Evolutionary conservation across 2,888 invertebrate species (phyloP).

Genomic region (Magallana nippona): DNA sequence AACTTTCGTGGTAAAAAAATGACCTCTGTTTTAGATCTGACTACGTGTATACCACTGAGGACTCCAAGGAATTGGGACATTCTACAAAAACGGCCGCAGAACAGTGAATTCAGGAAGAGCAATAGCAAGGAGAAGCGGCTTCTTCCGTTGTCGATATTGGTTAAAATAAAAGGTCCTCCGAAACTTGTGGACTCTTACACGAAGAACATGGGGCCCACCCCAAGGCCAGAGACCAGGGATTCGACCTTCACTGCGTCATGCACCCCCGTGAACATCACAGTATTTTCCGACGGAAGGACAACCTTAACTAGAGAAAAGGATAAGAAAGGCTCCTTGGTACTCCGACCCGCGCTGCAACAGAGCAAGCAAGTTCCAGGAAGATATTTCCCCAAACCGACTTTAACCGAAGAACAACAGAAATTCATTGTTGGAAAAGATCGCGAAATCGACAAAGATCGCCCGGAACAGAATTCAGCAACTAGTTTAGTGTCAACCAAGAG

Average conservation of each 20-base stretch:
- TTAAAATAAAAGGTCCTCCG: slow-evolving; percentile 51
- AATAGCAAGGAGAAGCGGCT: slow-evolving; percentile 37
- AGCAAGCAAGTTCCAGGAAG: slow-evolving; percentile 49
- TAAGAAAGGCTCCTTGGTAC: slow-evolving; percentile 28
- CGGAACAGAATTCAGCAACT: slow-evolving; percentile 22
- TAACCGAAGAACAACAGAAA: slow-evolving; percentile 41
- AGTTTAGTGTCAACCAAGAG: slow-evolving; percentile 12
- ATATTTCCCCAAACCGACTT: slow-evolving; percentile 49
- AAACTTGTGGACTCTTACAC: slow-evolving; percentile 47
- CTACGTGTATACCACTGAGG: slow-evolving; percentile 39
- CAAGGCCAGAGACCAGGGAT: slow-evolving; percentile 17
- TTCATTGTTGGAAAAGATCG: not conserved
- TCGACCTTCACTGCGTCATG: slow-evolving; percentile 33
- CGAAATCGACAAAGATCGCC: slow-evolving; percentile 30
- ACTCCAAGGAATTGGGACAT: slow-evolving; percentile 38
- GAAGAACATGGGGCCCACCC: slow-evolving; percentile 31
- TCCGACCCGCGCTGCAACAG: slow-evolving; percentile 48
- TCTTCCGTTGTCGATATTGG: slow-evolving; percentile 47
- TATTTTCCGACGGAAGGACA: slow-evolving; percentile 28
- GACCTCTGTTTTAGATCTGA: slow-evolving; percentile 44
- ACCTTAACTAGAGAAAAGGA: slow-evolving; percentile 16
- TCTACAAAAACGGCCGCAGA: slow-evolving; percentile 30
- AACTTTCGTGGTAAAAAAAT: slow-evolving; percentile 24
- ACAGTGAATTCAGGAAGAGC: slow-evolving; percentile 37
- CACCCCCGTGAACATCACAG: slow-evolving; percentile 48